These are phyloP conservation scores for Cynodonichthys magdalenae DNA, from an alignment of 2,797 vertebrate species.

Conservation along the genomic window DNA sequence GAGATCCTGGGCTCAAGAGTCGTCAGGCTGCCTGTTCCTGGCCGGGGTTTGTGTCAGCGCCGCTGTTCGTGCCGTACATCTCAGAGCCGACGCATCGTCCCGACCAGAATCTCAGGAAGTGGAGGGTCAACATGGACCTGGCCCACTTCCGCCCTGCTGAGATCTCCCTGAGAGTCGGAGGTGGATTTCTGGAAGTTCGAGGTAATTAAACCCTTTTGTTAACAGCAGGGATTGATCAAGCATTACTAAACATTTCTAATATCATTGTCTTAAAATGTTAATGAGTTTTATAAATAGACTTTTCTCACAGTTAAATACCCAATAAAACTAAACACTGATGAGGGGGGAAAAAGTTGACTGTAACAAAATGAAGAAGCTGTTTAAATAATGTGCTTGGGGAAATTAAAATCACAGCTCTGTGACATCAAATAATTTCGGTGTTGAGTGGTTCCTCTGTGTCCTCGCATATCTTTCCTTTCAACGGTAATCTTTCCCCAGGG, in stretches of 20 bases:
- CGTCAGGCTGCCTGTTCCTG: constrained; percentile 64
- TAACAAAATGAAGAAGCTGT: constrained; percentile 53
- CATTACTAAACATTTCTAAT: constrained; percentile 31
- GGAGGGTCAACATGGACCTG: constrained; percentile 81
- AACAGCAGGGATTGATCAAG: constrained; percentile 9
- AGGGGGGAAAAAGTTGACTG: constrained; percentile 28
- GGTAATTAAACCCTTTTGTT: constrained; percentile 66
- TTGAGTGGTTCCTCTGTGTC: constrained; percentile 56
- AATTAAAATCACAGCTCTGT: constrained; percentile 62
- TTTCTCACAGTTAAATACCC: constrained; percentile 43
- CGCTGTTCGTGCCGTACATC: constrained; percentile 63
- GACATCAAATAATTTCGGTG: constrained; percentile 64
- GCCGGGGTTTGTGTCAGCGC: constrained; percentile 62
- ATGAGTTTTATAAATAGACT: constrained; percentile 45
- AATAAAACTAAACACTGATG: constrained; percentile 30
- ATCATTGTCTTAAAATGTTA: constrained; percentile 34
- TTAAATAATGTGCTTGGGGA: constrained; percentile 59
- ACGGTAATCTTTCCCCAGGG: constrained; percentile 70
- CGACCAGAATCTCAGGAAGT: constrained; percentile 54
- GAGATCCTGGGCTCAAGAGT: constrained; percentile 61
- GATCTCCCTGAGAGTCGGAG: constrained; percentile 68
- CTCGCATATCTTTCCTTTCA: constrained; percentile 45
- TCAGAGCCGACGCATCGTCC: constrained; percentile 36
- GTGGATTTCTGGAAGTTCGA: constrained; percentile 77
- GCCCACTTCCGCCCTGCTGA: constrained; percentile 79